Base-by-base conservation (phyloP, 2,888 invertebrate species). In the Nycteola revayana region DNA sequence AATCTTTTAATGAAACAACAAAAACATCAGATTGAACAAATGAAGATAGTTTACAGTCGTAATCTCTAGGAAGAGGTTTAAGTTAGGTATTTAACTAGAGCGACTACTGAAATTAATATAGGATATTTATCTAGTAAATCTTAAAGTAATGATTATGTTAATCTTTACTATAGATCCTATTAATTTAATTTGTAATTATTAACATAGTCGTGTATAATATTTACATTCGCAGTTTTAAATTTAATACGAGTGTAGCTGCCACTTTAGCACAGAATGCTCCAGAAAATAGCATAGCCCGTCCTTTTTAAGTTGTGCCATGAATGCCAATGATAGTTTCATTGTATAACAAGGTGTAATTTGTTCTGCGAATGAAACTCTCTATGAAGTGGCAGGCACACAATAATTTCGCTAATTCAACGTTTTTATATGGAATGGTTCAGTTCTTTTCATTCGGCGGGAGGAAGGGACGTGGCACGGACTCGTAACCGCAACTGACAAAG, bases 101-200 rank as follows among this genome's bases (percentile, higher is more conserved):
- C 68, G 65, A 71, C 86, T 86, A 85, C 84, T 64, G 76, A 84
- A 86, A 85, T 81, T 69, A 86, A 66, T 69, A 62, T 75, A 81
- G 77, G 75, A 76, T 81, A 79, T 71, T 75, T 74, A 77, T 64
- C 75, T 79, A 81, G 70, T 77, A 73, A 76, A 73, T 75, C 81
- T 83, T 84, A 85, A 72, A 73, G 61, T 81, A 82, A 83, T 82
- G 87, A 87, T 84, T 85, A 86, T 82, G 79, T 84, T 84, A 85
- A 77, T 77, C 75, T 80, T 83, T 79, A 78, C 75, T 79, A 78
- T 81, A 82, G 76, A 73, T 74, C 70, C 80, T 82, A 83, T 76
- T 79, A 74, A 76, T 83, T 84, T 80, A 77, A 75, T 82, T 81
- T 79, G 73, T 78, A 77, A 75, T 80, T 81, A 81, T 79, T 77